Base-by-base conservation (phyloP, 2,888 invertebrate species). In the Mycalesis mineus region DNA sequence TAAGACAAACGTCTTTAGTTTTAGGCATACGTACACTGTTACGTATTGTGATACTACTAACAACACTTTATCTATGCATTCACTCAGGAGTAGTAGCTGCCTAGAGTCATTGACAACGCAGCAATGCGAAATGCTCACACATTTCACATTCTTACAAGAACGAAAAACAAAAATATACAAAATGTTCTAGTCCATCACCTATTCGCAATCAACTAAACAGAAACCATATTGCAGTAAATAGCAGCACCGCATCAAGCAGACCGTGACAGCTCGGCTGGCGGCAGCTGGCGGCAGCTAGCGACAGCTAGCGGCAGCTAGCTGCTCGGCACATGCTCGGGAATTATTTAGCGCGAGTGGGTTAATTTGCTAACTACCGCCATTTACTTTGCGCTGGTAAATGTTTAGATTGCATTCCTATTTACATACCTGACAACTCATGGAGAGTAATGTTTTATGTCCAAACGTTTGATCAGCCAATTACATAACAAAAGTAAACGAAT, bases 331-430 rank as follows among this genome's bases (percentile, higher is more conserved):
- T 28, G 40, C 29, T 22, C 48, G 47, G 41, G 45, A 54, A 53
- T 57, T 47, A 57, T 57, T 57, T 41, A 53, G 36, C 36, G 36
- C 36, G 36, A 36, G 36, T 33, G 22, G 13, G 4, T 40, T 48
- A 47, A 48, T 53, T 52, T 22, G 53, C 47, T 48, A 6, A 53
- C 36, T 36, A 11, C 36, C 36, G 36, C 36, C 33, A 11, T 11
- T 36, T 36, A 36, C 36, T 11, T 36, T 11, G 9, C 36, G 9
- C 14, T 7, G 28, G 31, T 47, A 29, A 47, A 47, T 47, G 45
- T 47, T 29, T 47, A 14, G 13, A 33, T 29, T 31, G n/a, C 14
- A 31, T 47, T 14, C 8, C 28, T 36, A 36, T 36, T 36, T 36
- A 33, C 33, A 7, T 6, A 36, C 33, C 33, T 7, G 9, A 2